Percentiles rank a stretch among this genome's conserved stretches.
phyloP scores from a whole-genome alignment of 2,113 vertebrate genomes.

The Archilochus colubris region DNA sequence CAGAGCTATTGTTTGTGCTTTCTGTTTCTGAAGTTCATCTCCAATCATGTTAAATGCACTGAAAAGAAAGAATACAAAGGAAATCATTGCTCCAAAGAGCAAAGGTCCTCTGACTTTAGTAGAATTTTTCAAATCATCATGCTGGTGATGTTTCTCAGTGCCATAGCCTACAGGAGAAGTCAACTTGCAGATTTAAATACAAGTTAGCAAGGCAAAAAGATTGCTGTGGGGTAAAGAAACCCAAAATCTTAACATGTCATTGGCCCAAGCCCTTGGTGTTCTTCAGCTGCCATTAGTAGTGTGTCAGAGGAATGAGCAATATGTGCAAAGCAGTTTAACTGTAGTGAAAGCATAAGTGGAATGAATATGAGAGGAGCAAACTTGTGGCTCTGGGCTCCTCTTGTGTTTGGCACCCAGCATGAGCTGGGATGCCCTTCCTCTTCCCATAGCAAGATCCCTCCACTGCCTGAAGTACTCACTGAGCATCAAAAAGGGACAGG shows the following conservation, averaged over 20 bases:
- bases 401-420: background rate
- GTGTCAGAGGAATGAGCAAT: background rate
- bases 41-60: background rate
- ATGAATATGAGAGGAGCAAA: background rate
- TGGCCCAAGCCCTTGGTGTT: background rate
- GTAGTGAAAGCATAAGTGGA: background rate
- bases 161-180: background rate
- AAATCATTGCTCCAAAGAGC: background rate
- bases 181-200: background rate
- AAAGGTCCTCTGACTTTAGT: background rate
- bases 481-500: background rate
- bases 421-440: background rate
- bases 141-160: background rate
- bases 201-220: background rate
- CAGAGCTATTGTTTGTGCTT: background rate
- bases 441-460: background rate
- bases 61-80: background rate
- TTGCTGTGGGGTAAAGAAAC: background rate
- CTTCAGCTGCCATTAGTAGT: background rate
- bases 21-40: background rate
- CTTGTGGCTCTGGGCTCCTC: background rate
- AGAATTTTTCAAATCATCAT: background rate
- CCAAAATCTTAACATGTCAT: no score
- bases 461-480: background rate
- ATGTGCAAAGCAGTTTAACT: background rate